These are phyloP conservation scores for Penaeus indicus DNA, from an alignment of 1,140 invertebrate species.

Conservation along the genomic window DNA sequence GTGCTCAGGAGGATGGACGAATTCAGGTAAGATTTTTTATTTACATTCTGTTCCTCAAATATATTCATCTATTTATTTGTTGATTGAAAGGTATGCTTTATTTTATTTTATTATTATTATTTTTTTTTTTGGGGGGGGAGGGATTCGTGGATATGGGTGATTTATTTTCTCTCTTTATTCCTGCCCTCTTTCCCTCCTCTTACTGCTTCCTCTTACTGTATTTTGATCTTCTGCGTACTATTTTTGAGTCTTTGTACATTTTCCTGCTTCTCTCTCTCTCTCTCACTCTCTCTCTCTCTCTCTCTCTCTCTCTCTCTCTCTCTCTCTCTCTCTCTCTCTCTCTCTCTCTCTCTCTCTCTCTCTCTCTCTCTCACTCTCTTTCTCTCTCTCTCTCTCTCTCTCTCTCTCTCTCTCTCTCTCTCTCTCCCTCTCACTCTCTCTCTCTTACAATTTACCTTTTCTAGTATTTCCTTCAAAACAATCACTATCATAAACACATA, in stretches of 20 bases:
- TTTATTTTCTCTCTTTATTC: background rate
- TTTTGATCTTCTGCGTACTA: background rate
- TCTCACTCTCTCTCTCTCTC: slow-evolving; percentile 34
- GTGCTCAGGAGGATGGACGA: background rate
- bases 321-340: slow-evolving; percentile 39
- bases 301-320: slow-evolving; percentile 41
- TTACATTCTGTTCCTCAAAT: background rate
- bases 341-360: slow-evolving; percentile 37
- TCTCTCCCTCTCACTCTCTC: slow-evolving; percentile 34
- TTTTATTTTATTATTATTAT: background rate
- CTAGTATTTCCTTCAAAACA: too few relatives aligned
- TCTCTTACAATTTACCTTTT: too few relatives aligned
- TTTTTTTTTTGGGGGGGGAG: background rate
- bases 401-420: slow-evolving; percentile 39
- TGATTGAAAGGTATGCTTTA: background rate
- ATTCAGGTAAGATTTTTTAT: background rate
- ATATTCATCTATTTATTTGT: slow-evolving; percentile 21
- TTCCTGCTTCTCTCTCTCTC: slow-evolving; percentile 2
- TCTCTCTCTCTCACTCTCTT: slow-evolving; percentile 9
- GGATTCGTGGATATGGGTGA: too few relatives aligned
- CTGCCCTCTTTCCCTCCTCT: background rate
- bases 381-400: slow-evolving; percentile 41
- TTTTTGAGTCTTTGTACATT: background rate
- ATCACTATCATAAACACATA: too few relatives aligned
- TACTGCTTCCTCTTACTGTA: background rate